A percentile compares a stretch with the other conserved stretches of the same genome.
phyloP scores from a whole-genome alignment of 2,888 invertebrate species.

The Ganaspis brasiliensis region DNA sequence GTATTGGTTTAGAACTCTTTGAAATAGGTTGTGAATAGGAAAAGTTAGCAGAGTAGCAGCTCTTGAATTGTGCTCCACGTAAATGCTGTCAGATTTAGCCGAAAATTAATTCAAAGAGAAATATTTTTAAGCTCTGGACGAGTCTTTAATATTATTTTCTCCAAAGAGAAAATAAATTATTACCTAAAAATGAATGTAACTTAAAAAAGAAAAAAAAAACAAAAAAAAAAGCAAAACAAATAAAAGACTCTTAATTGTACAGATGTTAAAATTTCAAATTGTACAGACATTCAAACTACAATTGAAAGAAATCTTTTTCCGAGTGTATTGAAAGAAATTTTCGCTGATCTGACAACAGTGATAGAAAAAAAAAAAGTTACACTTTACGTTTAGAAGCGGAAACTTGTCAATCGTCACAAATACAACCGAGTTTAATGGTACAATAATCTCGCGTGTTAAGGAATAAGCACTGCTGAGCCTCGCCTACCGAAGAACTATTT shows the following conservation, averaged over 20 bases:
- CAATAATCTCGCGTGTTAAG: constrained; percentile 2
- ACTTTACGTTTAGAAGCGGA: constrained; percentile 37
- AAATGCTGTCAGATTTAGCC: constrained; percentile 24
- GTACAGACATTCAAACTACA: no score
- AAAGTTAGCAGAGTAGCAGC: constrained; percentile 24
- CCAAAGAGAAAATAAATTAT: no score
- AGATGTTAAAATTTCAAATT: no score
- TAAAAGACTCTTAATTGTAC: no score
- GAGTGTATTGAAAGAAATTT: not conserved
- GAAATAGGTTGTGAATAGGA: constrained; percentile 31
- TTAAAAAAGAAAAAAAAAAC: no score
- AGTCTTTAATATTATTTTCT: not conserved
- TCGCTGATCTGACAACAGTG: constrained; percentile 30
- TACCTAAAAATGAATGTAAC: not conserved
- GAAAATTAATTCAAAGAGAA: constrained; percentile 13
- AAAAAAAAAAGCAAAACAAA: no score
- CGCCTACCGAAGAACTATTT: constrained; percentile 26
- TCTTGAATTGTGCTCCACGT: not conserved
- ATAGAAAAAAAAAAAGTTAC: not conserved
- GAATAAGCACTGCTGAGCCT: constrained; percentile 7
- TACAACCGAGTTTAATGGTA: constrained; percentile 11
- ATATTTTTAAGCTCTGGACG: not conserved
- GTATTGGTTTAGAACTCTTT: constrained; percentile 40
- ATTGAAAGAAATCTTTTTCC: not conserved
- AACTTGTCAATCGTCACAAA: constrained; percentile 44